Evolutionary conservation across 2,113 vertebrate genomes (phyloP).

Genomic region (Sebastes schlegelii): DNA sequence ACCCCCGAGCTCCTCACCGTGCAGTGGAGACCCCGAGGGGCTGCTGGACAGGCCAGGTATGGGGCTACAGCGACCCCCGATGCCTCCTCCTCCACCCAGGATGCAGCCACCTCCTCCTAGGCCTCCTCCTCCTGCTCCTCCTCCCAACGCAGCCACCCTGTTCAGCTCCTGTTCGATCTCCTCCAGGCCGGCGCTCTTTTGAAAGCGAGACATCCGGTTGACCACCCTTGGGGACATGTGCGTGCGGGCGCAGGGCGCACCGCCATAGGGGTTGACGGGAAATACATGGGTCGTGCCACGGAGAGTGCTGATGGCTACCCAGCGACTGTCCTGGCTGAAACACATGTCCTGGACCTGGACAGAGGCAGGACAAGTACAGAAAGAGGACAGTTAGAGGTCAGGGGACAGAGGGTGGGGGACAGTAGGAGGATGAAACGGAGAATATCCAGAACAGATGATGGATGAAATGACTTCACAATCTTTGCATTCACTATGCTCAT

Average conservation of each 20-base stretch:
- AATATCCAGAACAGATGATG: neutral
- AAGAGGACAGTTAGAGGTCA: neutral
- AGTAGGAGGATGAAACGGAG: neutral
- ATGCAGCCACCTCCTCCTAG: conserved; percentile 70
- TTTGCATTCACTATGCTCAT: neutral
- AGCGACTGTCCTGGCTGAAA: conserved; percentile 98
- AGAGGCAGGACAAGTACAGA: neutral
- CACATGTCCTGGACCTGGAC: conserved; percentile 97
- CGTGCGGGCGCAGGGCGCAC: conserved; percentile 93
- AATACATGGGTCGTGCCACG: conserved; percentile 97
- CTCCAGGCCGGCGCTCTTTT: conserved; percentile 97
- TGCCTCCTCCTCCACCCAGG: conserved; percentile 71
- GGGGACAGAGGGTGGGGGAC: neutral
- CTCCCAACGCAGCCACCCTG: conserved; percentile 82
- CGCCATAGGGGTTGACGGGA: conserved; percentile 95
- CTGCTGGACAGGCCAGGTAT: conserved; percentile 95
- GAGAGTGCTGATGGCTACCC: conserved; percentile 97
- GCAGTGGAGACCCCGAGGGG: conserved; percentile 94
- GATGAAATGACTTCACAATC: neutral
- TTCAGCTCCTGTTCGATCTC: conserved; percentile 98
- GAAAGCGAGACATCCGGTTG: conserved; percentile 98
- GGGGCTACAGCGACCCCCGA: conserved; percentile 90
- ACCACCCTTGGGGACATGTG: conserved; percentile 97
- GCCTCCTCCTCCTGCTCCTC: conserved; percentile 53
- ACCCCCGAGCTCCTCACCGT: conserved; percentile 85